Percentiles rank a stretch among this genome's conserved stretches.
Evolutionary conservation across 2,113 vertebrate species (phyloP).

Genomic region (Tragelaphus strepsiceros): DNA sequence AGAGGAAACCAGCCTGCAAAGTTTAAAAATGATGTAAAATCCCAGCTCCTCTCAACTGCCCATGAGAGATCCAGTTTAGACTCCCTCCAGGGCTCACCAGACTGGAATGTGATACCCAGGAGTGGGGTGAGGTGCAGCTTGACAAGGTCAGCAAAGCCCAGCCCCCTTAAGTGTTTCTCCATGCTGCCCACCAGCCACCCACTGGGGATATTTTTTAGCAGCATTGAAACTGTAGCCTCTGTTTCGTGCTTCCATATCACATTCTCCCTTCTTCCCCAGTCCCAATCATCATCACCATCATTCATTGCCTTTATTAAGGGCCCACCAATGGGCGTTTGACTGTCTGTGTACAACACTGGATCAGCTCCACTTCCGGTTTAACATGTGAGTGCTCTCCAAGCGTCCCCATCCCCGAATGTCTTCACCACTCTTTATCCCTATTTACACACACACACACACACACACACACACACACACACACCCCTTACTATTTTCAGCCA

Average conservation of each 20-base stretch:
- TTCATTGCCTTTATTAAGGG: neutral
- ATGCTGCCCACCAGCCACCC: neutral
- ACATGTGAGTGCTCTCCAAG: neutral
- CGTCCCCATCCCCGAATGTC: neutral
- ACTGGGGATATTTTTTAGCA: neutral
- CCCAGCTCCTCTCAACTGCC: neutral
- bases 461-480: neutral
- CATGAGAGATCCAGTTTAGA: neutral
- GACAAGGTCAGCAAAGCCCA: neutral
- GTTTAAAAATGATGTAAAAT: neutral
- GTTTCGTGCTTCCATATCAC: neutral
- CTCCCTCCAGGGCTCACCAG: neutral
- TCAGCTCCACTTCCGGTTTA: neutral
- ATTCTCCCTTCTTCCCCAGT: neutral
- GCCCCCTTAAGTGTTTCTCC: neutral
- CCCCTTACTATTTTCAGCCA: neutral
- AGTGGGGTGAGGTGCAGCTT: neutral
- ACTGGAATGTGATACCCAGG: neutral
- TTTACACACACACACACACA: neutral
- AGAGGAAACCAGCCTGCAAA: neutral
- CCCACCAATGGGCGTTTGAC: neutral
- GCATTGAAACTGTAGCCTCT: neutral
- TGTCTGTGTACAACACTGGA: neutral
- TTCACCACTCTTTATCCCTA: neutral
- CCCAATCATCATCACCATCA: neutral